Base-by-base conservation (phyloP, 2,888 invertebrate genomes). In the Craniophora ligustri region DNA sequence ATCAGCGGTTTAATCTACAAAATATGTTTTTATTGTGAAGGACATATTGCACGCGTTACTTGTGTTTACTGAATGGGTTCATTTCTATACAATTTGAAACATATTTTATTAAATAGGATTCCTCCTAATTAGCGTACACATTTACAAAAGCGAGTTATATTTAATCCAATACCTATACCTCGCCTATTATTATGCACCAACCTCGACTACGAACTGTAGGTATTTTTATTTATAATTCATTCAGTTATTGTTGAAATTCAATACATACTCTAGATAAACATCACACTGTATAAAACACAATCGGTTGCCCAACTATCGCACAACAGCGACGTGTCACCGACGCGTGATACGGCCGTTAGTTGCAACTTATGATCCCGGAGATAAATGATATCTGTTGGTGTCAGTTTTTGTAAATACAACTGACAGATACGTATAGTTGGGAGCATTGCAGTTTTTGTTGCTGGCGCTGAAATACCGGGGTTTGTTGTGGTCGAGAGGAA, bases 321-420 rank as follows among this genome's bases (percentile, higher is more conserved):
- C 35, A 3, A 28, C 14, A 10, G 3, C 7, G 1, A 2, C 35
- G 23, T 16, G 18, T 5, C 34, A n/a, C 28, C 32, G 39, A 5
- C 32, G 58, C 59, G 31, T 40, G 63, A 8, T 42, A 23, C 19
- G 26, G 40, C 14, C 44, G 55, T 31, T 41, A 48, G 62, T 44
- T 41, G 53, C 45, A 59, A 66, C 58, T 62, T 67, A 64, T 62
- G 70, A 72, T 54, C 34, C 51, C 30, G 47, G 61, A 64, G 77
- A 76, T 74, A 71, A 74, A 78, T 78, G 58, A 67, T 74, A 63
- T 72, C 74, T 76, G 74, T 63, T 50, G 72, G 47, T 60, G 69
- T 55, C 72, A 59, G 66, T 75, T 64, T 75, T 75, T 78, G 66
- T 66, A 50, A 45, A 59, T 41, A 50, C 67, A 48, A 32, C 53